phyloP scores from a whole-genome alignment of 2,888 invertebrate species.

The Plemyria rubiginata region DNA sequence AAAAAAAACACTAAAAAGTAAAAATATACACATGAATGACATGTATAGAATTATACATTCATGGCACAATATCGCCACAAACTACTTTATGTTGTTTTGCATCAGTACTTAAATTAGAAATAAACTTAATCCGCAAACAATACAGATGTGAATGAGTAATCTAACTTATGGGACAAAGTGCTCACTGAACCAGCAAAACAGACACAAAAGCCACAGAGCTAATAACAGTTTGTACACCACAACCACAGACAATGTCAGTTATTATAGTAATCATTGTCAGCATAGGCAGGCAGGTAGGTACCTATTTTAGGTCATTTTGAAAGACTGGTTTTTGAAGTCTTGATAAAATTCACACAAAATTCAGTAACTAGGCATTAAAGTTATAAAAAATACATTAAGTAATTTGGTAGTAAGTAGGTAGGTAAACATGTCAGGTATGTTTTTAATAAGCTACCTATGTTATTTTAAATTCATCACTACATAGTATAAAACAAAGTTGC shows the following conservation, averaged over 20 bases:
- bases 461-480: too few relatives aligned
- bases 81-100: too few relatives aligned
- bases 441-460: too few relatives aligned
- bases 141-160: constrained; percentile 13
- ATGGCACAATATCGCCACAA: too few relatives aligned
- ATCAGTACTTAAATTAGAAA: too few relatives aligned
- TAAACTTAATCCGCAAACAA: neutral
- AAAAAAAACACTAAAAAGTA: too few relatives aligned
- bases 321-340: constrained; percentile 44
- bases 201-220: constrained; percentile 29
- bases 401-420: too few relatives aligned
- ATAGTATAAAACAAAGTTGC: too few relatives aligned
- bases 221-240: constrained; percentile 6
- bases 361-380: constrained; percentile 1
- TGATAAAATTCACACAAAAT: constrained; percentile 42
- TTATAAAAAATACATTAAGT: neutral
- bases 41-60: too few relatives aligned
- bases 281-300: too few relatives aligned
- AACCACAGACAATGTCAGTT: constrained; percentile 6
- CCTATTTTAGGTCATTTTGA: constrained; percentile 17
- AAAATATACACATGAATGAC: too few relatives aligned
- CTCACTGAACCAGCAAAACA: constrained; percentile 40
- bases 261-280: constrained; percentile 9
- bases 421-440: too few relatives aligned
- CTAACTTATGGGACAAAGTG: constrained; percentile 38